Evolutionary conservation across 1,140 invertebrate genomes (phyloP).

Genomic region (Drosophila funebris): DNA sequence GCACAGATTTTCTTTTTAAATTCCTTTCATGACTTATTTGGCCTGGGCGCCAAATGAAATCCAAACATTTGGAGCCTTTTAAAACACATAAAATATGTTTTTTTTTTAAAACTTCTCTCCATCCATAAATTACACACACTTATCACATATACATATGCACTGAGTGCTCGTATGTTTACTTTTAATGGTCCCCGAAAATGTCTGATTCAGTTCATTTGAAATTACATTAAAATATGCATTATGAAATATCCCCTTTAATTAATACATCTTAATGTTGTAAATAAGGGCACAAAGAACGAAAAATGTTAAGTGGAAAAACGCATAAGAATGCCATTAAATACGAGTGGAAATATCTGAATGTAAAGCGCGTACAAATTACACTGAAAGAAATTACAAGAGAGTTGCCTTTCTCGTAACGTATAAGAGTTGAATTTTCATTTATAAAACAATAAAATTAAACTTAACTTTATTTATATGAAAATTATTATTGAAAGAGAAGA

Average conservation of each 20-base stretch:
- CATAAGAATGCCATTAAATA: neutral
- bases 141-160: conserved; percentile 20
- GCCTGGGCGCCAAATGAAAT: conserved; percentile 33
- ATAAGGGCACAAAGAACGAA: neutral
- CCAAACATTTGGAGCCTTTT: conserved; percentile 37
- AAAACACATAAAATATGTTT: conserved; percentile 36
- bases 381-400: neutral
- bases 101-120: conserved; percentile 18
- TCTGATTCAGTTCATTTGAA: conserved; percentile 27
- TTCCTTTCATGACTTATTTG: conserved; percentile 67
- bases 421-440: too few species aligned
- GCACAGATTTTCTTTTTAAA: conserved; percentile 51
- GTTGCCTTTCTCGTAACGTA: neutral
- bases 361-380: neutral
- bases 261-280: conserved; percentile 15
- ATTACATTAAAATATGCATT: conserved; percentile 23
- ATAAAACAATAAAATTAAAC: too few species aligned
- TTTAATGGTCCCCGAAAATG: conserved; percentile 11
- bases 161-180: neutral
- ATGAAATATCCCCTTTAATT: conserved; percentile 29
- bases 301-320: neutral
- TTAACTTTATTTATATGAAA: too few species aligned
- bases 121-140: conserved; percentile 63
- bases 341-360: neutral
- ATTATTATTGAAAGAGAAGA: too few species aligned